Evolutionary conservation across 2,113 vertebrate species (phyloP).

Genomic region (Potamarius usumacintae): DNA sequence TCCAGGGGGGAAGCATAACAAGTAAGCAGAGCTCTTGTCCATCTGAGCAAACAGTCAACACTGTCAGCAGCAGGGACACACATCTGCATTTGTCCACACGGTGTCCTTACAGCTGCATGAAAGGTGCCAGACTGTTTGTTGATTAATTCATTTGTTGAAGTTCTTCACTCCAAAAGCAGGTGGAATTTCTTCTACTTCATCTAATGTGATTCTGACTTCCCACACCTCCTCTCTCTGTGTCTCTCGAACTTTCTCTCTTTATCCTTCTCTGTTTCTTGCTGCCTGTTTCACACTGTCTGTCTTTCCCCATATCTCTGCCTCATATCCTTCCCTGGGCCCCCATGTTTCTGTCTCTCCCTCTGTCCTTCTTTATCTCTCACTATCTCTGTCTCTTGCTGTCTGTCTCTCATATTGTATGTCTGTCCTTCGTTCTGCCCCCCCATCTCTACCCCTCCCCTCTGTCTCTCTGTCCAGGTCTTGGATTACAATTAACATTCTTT

Average conservation of each 20-base stretch:
- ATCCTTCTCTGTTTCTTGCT: too few species aligned
- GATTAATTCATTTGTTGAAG: constrained; percentile 3
- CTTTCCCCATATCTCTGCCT: too few species aligned
- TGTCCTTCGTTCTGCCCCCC: background rate
- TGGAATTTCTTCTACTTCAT: background rate
- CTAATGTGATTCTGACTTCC: background rate
- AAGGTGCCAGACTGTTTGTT: background rate
- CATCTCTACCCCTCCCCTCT: background rate
- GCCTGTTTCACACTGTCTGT: too few species aligned
- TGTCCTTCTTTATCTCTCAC: background rate
- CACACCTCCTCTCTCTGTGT: background rate
- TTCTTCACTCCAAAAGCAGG: constrained; percentile 20
- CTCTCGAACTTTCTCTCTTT: too few species aligned
- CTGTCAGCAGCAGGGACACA: background rate
- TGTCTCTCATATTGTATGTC: background rate
- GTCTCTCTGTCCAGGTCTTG: background rate
- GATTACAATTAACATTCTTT: constrained; percentile 44
- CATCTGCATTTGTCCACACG: constrained; percentile 29
- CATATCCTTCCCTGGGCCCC: too few species aligned
- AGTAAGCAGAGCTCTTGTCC: constrained; percentile 7
- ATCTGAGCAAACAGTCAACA: constrained; percentile 42
- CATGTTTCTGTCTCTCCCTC: background rate
- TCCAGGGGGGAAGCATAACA: constrained; percentile 14
- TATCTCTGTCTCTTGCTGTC: background rate
- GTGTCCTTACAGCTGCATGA: constrained; percentile 10